Percentiles rank a stretch among this genome's conserved stretches.
Conservation (phyloP, 2,888 invertebrate genomes). For the Drosophila histrio region DNA sequence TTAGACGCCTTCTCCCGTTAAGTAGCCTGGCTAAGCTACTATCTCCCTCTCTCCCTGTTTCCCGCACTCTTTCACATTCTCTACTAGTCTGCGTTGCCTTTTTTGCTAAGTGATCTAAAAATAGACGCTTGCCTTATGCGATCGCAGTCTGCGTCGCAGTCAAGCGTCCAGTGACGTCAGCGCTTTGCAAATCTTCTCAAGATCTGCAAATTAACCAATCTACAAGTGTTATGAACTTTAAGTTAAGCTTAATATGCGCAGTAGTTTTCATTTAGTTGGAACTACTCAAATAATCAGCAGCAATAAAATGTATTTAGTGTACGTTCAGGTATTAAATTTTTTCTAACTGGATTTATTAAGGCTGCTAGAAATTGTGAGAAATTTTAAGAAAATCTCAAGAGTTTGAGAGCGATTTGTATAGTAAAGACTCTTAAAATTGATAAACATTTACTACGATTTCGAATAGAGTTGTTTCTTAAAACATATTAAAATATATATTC, state of each 20-base stretch:
- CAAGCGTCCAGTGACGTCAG: slow-evolving; percentile 46
- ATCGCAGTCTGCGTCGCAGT: slow-evolving; percentile 26
- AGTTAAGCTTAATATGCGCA: background rate
- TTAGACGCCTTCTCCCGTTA: slow-evolving; percentile 64
- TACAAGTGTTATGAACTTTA: slow-evolving; percentile 9
- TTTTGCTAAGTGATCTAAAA: slow-evolving; percentile 45
- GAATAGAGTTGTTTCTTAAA: too few species aligned
- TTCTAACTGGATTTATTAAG: too few species aligned
- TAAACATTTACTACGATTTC: too few species aligned
- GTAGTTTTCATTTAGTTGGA: slow-evolving; percentile 5
- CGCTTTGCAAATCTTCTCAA: slow-evolving; percentile 5
- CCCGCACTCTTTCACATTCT: slow-evolving; percentile 7
- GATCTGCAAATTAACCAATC: slow-evolving; percentile 35
- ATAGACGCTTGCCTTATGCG: slow-evolving; percentile 57
- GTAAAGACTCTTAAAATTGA: too few species aligned
- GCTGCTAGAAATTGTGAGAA: too few species aligned
- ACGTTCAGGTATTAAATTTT: background rate
- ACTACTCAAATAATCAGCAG: background rate
- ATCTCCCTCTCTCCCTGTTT: background rate
- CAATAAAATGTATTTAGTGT: background rate
- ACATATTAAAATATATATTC: too few species aligned
- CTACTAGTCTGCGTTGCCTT: slow-evolving; percentile 31
- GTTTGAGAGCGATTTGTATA: too few species aligned
- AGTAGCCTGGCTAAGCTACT: slow-evolving; percentile 44
- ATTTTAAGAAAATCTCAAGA: too few species aligned